These are phyloP conservation scores for Argynnis bischoffii DNA, from an alignment of 2,888 invertebrate species.

Conservation along the genomic window DNA sequence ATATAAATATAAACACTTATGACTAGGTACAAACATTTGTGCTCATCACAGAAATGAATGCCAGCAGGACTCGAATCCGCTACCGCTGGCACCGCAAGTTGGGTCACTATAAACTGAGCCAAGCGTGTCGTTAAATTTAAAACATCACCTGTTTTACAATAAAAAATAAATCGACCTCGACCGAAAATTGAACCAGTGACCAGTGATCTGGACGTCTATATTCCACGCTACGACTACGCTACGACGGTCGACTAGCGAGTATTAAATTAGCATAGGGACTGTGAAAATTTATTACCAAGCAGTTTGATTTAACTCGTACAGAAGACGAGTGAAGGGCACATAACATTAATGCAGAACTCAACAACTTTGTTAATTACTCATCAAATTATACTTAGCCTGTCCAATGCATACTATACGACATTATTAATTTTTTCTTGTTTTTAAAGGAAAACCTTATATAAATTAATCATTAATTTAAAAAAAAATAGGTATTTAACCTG, in stretches of 20 bases:
- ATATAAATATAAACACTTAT: no score
- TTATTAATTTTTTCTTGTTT: background rate
- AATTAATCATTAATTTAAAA: background rate
- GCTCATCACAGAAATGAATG: no score
- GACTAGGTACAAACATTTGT: no score
- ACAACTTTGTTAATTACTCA: constrained; percentile 64
- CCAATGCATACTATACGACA: constrained; percentile 15
- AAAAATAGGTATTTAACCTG: no score
- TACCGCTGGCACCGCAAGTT: no score
- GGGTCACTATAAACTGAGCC: no score
- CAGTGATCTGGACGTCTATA: no score
- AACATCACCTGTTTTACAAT: no score
- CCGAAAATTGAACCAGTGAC: no score
- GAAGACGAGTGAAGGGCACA: constrained; percentile 31
- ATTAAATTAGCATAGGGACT: background rate
- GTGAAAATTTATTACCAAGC: background rate
- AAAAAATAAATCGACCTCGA: no score
- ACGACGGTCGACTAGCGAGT: background rate
- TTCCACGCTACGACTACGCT: background rate
- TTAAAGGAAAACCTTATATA: background rate
- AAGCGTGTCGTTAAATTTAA: no score
- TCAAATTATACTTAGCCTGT: constrained; percentile 34
- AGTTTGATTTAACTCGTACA: constrained; percentile 22
- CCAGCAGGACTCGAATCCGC: no score
- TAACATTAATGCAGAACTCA: constrained; percentile 54